These are phyloP conservation scores for Entomyzon cyanotis DNA, from an alignment of 2,113 vertebrate genomes.

Conservation along the genomic window DNA sequence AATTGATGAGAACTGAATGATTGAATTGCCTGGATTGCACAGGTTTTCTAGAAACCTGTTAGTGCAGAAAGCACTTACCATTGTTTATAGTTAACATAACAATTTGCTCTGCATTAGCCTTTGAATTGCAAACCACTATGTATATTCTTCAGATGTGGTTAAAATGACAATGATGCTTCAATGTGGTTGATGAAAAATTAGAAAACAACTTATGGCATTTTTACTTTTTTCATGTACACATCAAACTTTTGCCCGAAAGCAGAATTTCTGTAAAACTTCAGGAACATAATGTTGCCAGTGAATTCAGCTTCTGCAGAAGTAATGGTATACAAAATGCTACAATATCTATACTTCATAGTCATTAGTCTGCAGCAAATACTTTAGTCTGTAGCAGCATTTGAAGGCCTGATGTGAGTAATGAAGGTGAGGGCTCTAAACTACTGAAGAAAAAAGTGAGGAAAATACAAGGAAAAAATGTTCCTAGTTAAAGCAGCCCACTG, in stretches of 20 bases:
- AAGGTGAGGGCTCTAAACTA: background rate
- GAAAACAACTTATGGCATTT: background rate
- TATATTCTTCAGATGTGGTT: background rate
- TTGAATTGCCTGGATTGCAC: background rate
- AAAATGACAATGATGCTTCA: background rate
- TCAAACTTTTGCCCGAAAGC: background rate
- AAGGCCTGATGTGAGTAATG: background rate
- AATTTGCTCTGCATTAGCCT: background rate
- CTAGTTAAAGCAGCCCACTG: background rate
- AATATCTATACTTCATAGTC: background rate
- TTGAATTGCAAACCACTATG: background rate
- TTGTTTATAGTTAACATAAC: background rate
- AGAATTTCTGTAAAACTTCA: background rate
- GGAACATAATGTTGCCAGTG: background rate
- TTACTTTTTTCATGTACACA: background rate
- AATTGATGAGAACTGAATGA: background rate
- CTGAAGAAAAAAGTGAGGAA: background rate
- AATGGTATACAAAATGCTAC: background rate
- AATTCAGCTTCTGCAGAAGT: background rate
- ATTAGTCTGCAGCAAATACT: background rate
- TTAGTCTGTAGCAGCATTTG: background rate
- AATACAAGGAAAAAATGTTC: background rate
- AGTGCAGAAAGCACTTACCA: background rate
- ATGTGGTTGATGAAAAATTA: background rate
- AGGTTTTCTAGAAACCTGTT: background rate